Evolutionary conservation across 1,140 invertebrate genomes (phyloP).

Genomic region (Papilio helenus): DNA sequence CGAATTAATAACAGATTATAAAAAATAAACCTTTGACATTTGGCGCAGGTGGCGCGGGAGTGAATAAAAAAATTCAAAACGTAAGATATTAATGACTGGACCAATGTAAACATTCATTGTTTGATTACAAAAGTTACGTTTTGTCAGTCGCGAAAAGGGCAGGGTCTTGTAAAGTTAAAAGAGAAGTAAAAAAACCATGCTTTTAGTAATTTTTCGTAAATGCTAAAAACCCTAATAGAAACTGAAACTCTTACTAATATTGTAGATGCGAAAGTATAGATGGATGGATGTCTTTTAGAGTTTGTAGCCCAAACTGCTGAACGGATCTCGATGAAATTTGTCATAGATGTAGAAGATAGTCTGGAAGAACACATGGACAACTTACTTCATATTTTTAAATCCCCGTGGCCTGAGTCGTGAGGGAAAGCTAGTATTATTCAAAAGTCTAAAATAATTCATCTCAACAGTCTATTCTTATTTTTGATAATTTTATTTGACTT

Average conservation of each 20-base stretch:
- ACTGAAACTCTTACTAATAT: not conserved
- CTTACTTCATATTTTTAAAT: too few species aligned
- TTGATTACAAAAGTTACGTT: conserved; percentile 43
- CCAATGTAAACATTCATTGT: conserved; percentile 71
- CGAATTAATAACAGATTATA: conserved; percentile 49
- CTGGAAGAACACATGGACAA: too few species aligned
- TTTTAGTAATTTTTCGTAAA: not conserved
- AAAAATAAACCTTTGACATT: conserved; percentile 49
- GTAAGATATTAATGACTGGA: conserved; percentile 64
- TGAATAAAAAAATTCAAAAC: conserved; percentile 46
- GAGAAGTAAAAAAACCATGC: not conserved
- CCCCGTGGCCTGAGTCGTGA: too few species aligned
- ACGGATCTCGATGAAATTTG: too few species aligned
- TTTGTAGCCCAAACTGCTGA: too few species aligned
- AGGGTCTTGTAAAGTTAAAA: not conserved
- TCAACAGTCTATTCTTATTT: too few species aligned
- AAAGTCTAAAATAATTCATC: too few species aligned
- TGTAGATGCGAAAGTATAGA: too few species aligned
- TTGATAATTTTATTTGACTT: too few species aligned
- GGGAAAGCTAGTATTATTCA: too few species aligned
- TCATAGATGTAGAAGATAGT: too few species aligned
- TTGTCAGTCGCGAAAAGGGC: conserved; percentile 33
- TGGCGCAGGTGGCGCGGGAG: conserved; percentile 62
- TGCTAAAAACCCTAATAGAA: not conserved
- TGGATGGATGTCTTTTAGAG: too few species aligned